Evolutionary conservation across 2,113 vertebrate species (phyloP).

Genomic region (Apteryx mantelli): DNA sequence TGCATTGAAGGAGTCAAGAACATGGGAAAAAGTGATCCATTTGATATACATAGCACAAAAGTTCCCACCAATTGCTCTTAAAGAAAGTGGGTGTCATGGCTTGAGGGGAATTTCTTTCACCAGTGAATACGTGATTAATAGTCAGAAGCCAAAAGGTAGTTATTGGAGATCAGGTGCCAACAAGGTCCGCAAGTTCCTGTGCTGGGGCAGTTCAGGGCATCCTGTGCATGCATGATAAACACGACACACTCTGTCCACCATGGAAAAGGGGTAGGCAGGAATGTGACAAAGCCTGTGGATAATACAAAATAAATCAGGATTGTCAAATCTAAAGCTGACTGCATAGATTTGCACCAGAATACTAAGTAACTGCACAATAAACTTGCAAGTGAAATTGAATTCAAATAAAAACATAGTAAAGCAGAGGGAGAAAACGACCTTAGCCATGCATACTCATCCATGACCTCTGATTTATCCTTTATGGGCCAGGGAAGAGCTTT

Average conservation of each 20-base stretch:
- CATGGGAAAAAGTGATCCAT: neutral
- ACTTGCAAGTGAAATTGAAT: neutral
- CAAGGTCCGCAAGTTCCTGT: neutral
- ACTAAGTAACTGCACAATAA: neutral
- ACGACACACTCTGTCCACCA: neutral
- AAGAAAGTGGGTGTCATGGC: neutral
- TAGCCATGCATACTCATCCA: neutral
- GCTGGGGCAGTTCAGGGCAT: neutral
- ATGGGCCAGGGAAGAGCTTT: neutral
- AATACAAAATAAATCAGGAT: constrained; percentile 4
- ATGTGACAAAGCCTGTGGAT: neutral
- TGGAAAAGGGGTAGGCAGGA: neutral
- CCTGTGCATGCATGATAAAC: neutral
- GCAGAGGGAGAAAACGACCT: neutral
- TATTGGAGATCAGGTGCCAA: neutral
- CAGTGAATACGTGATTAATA: neutral
- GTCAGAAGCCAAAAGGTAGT: neutral
- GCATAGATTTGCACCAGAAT: neutral
- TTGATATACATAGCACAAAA: neutral
- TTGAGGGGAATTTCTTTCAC: neutral
- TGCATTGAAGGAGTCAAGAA: neutral
- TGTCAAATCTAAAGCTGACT: neutral
- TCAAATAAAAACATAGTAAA: constrained; percentile 11
- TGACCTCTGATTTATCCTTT: neutral
- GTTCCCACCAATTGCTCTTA: neutral